A percentile compares a stretch with the other conserved stretches of the same genome.
phyloP scores from a whole-genome alignment of 1,140 invertebrate genomes.

The Cotesia chilonis region DNA sequence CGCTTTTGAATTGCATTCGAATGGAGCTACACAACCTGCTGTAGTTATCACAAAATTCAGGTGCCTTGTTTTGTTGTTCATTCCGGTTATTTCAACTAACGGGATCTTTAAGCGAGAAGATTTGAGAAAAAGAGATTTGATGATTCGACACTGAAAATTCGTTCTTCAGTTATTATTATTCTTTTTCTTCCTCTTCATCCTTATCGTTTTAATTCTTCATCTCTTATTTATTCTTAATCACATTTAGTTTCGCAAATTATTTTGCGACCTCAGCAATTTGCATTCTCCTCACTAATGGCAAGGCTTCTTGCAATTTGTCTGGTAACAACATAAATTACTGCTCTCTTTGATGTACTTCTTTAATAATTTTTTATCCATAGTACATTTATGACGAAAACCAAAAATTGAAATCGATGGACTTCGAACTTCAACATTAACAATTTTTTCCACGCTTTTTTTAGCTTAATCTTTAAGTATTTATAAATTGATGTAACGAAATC shows the following conservation, averaged over 20 bases:
- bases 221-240: not conserved
- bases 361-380: not conserved
- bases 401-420: no score
- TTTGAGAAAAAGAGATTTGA: not conserved
- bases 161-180: no score
- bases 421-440: not conserved
- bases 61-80: constrained; percentile 25
- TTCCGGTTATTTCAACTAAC: constrained; percentile 14
- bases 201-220: no score
- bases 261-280: not conserved
- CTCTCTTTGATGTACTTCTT: not conserved
- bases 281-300: not conserved
- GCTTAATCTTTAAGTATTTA: no score
- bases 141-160: no score
- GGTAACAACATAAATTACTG: not conserved
- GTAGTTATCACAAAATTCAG: constrained; percentile 19
- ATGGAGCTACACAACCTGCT: constrained; percentile 19
- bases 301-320: constrained; percentile 2
- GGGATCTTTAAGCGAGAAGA: constrained; percentile 14
- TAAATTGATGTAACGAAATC: no score
- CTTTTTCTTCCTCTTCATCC: no score
- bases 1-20: constrained; percentile 32
- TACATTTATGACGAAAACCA: not conserved
- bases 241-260: not conserved
- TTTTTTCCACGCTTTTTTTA: not conserved